Base-by-base conservation (phyloP, 2,113 vertebrate genomes). In the Vimba vimba region DNA sequence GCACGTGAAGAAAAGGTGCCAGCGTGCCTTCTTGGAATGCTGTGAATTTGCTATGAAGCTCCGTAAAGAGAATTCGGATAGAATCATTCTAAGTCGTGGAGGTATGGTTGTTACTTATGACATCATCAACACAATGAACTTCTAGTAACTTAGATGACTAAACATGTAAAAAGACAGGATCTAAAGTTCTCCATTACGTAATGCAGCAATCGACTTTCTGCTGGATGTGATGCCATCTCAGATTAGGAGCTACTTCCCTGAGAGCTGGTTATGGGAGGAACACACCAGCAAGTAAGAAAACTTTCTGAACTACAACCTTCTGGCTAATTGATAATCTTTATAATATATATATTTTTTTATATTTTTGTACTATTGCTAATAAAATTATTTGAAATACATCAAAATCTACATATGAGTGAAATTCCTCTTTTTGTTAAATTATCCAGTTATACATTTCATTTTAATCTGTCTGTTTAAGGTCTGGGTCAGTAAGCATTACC, bases 181-280 rank as follows among this genome's bases (percentile, higher is more conserved):
- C 30, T 64, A 78, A 83, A 25, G 3, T 60, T 66, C 6, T 84
- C 30, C 62, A 39, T 55, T 83, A n/a, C 10, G 21, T 47, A 75
- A 66, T 82, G 6, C 87, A 99, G 98, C 92, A 21, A 45, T 94
- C 71, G 94, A 94, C 2, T 62, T 90, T 4, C 0, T 95, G 25
- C 90, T 96, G 74, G 94, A 95, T 43, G 23, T 90, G 55, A 91
- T 83, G 10, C 91, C 94, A 0, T 90, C 94, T 64, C 90, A 95
- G 85, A 92, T 98, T 82, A 95, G 98, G 27, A 99, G 97, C 90
- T 97, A 94, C 91, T 99, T 99, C 85, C 98, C 98, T 36, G 98
- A 99, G 89, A 99, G 97, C 84, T 99, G 97, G 97, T 86, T 99
- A 23, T 99, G 97, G 97, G 97, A 99, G 92, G 96, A 97, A 87